These are phyloP conservation scores for Eupsilia transversa DNA, from an alignment of 2,888 invertebrate genomes.

Conservation along the genomic window DNA sequence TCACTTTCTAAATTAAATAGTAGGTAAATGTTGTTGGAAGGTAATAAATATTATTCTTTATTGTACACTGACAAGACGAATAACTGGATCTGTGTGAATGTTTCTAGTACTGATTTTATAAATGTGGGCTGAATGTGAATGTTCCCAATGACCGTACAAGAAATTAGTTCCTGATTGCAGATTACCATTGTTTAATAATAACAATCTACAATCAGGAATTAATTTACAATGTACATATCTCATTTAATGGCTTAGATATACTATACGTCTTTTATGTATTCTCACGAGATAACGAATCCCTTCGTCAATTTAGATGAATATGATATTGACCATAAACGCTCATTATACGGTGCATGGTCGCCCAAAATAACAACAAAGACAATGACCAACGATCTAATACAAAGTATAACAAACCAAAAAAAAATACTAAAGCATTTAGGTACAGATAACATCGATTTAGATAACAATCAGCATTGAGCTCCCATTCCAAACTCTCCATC, in stretches of 20 bases:
- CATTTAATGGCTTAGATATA: neutral
- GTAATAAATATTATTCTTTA: neutral
- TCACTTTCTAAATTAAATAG: neutral
- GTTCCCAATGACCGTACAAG: neutral
- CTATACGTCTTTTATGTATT: neutral
- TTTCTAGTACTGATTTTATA: neutral
- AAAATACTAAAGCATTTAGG: slow-evolving; percentile 37
- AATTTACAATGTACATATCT: neutral
- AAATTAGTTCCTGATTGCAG: neutral
- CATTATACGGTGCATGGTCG: neutral
- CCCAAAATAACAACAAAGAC: neutral
- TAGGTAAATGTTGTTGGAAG: neutral
- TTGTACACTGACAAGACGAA: neutral
- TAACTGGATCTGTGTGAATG: neutral
- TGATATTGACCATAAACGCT: neutral
- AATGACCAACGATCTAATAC: neutral
- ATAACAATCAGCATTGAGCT: slow-evolving; percentile 41
- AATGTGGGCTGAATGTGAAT: no score
- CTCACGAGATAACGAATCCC: neutral
- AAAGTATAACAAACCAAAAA: slow-evolving; percentile 23
- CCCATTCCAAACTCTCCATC: slow-evolving; percentile 51
- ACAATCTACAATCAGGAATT: neutral
- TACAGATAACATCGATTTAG: slow-evolving; percentile 46
- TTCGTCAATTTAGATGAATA: neutral
- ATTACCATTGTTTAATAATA: neutral